These are phyloP conservation scores for Sclerodermus sp. DNA, from an alignment of 2,888 invertebrate genomes.

Conservation along the genomic window DNA sequence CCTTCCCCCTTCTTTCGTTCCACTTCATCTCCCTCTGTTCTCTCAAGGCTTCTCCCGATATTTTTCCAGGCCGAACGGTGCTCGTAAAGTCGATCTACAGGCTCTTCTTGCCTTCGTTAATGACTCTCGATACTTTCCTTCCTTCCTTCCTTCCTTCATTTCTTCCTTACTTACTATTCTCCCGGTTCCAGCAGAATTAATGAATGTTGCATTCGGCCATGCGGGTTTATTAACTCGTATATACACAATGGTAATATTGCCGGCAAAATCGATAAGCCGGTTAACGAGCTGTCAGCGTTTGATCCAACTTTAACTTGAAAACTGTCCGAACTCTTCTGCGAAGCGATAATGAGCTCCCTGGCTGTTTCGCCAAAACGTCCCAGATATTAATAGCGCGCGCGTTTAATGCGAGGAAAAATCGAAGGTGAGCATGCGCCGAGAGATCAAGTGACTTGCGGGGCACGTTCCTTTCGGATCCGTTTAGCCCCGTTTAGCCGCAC, in stretches of 20 bases:
- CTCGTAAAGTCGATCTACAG: too few relatives aligned
- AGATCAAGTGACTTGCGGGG: background rate
- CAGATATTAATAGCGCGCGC: slow-evolving; percentile 30
- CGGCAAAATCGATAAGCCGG: slow-evolving; percentile 23
- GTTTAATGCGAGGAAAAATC: slow-evolving; percentile 11
- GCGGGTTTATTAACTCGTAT: slow-evolving; percentile 30
- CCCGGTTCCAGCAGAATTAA: background rate
- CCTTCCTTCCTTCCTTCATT: background rate
- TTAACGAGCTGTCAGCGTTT: slow-evolving; percentile 36
- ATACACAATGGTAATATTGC: slow-evolving; percentile 14
- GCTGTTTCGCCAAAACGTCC: slow-evolving; percentile 20
- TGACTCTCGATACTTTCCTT: background rate
- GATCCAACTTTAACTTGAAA: slow-evolving; percentile 32
- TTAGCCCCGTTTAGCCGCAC: slow-evolving; percentile 12
- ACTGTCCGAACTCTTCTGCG: slow-evolving; percentile 32
- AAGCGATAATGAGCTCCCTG: slow-evolving; percentile 34
- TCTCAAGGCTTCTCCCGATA: background rate
- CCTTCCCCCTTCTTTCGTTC: background rate
- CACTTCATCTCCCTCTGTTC: slow-evolving; percentile 1
- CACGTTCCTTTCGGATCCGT: slow-evolving; percentile 10
- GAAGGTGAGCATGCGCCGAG: background rate
- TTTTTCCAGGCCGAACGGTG: background rate
- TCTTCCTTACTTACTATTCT: slow-evolving; percentile 2
- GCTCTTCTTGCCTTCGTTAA: too few relatives aligned
- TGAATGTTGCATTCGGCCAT: slow-evolving; percentile 7